A percentile compares a stretch with the other conserved stretches of the same genome.
These are phyloP conservation scores for Heterocephalus glaber DNA, from an alignment of 2,113 vertebrate species.

Conservation along the genomic window DNA sequence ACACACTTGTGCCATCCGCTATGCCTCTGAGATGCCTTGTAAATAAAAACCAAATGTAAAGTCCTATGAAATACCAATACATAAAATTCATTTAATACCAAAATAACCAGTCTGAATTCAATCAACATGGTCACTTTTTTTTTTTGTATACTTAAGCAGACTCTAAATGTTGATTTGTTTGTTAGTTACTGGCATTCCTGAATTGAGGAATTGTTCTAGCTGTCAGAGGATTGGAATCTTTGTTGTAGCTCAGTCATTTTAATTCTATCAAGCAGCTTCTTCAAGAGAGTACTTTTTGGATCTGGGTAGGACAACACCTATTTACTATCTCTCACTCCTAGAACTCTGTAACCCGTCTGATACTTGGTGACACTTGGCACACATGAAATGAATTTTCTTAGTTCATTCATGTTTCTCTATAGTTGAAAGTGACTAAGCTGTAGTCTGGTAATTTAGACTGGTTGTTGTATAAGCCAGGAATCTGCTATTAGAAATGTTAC, in stretches of 20 bases:
- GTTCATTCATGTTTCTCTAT: constrained; percentile 61
- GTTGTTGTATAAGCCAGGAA: constrained; percentile 16
- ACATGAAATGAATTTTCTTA: constrained; percentile 56
- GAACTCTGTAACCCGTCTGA: background rate
- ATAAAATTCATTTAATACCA: background rate
- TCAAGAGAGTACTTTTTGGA: background rate
- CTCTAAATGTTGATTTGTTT: background rate
- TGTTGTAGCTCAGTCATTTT: constrained; percentile 17
- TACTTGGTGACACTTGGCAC: constrained; percentile 48
- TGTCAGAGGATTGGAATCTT: background rate
- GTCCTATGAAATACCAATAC: background rate
- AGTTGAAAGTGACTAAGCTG: constrained; percentile 55
- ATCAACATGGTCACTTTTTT: background rate
- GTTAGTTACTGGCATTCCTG: constrained; percentile 25
- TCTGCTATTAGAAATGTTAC: constrained; percentile 52
- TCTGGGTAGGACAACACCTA: background rate
- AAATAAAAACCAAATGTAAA: constrained; percentile 59
- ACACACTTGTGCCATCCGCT: background rate
- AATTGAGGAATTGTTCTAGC: background rate
- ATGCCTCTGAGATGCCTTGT: constrained; percentile 11
- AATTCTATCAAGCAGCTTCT: background rate
- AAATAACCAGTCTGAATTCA: constrained; percentile 45
- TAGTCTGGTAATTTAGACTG: constrained; percentile 62
- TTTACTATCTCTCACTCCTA: background rate
- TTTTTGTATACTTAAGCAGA: background rate